These are phyloP conservation scores for Apaloderma vittatum DNA, from an alignment of 2,113 vertebrate species.

Conservation along the genomic window DNA sequence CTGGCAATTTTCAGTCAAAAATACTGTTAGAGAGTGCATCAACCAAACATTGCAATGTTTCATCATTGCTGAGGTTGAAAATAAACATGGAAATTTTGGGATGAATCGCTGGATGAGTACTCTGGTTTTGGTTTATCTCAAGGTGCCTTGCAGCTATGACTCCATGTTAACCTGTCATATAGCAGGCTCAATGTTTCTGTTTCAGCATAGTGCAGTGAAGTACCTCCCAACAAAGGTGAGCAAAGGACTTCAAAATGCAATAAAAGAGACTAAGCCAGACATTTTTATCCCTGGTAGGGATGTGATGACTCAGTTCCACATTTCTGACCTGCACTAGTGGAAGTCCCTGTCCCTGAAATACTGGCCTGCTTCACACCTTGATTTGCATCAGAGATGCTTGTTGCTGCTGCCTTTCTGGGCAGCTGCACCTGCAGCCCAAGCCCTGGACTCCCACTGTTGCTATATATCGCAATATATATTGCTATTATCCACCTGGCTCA, in stretches of 20 bases:
- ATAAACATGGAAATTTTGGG: neutral
- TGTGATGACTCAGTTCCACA: neutral
- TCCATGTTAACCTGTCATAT: neutral
- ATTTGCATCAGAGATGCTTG: neutral
- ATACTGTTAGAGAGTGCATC: neutral
- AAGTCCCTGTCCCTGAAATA: neutral
- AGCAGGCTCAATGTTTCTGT: neutral
- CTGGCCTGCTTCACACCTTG: neutral
- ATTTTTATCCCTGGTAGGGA: neutral
- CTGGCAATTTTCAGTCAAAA: neutral
- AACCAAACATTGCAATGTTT: neutral
- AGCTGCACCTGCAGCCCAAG: neutral
- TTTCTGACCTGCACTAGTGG: neutral
- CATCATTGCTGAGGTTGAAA: neutral
- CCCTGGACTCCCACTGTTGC: neutral
- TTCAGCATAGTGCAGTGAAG: neutral
- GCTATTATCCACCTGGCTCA: too few relatives aligned
- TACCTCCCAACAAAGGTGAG: neutral
- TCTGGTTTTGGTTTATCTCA: neutral
- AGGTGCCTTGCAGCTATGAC: neutral
- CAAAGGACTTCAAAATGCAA: neutral
- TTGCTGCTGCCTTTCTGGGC: neutral
- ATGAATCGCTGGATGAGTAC: neutral
- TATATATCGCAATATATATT: neutral
- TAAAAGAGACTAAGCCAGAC: neutral